Evolutionary conservation across 2,888 invertebrate genomes (phyloP).

Genomic region (Phortica okadai): DNA sequence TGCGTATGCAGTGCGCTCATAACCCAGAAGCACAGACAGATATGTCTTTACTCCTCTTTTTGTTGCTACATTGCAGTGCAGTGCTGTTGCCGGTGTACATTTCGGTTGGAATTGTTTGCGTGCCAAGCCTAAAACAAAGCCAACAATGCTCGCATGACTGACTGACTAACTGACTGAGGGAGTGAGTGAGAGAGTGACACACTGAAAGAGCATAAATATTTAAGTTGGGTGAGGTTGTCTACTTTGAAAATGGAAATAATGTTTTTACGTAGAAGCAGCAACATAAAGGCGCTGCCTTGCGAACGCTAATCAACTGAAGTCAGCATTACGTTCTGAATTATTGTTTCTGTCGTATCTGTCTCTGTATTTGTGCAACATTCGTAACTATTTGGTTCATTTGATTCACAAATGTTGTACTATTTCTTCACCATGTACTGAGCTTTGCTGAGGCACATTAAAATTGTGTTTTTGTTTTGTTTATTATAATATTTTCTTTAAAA

Average conservation of each 20-base stretch:
- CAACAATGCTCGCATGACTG: not conserved
- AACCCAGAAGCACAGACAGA: not conserved
- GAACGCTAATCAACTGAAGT: not conserved
- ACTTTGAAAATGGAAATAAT: not conserved
- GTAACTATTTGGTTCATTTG: not conserved
- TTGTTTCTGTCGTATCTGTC: not conserved
- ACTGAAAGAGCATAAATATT: not conserved
- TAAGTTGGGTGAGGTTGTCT: not conserved
- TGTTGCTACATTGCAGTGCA: not conserved
- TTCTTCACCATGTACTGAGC: not conserved
- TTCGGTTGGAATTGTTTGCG: constrained; percentile 20
- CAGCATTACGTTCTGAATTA: not conserved
- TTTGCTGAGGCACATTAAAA: not conserved
- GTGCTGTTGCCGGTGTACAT: not conserved
- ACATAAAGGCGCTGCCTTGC: not conserved
- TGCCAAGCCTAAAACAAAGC: constrained; percentile 26
- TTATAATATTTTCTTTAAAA: not conserved
- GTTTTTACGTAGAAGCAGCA: not conserved
- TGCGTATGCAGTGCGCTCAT: constrained; percentile 1
- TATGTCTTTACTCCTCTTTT: not conserved
- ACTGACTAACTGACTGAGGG: constrained; percentile 4
- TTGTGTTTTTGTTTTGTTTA: too few relatives aligned
- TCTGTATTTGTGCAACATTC: not conserved
- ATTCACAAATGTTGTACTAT: constrained; percentile 24
- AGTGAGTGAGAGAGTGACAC: not conserved